A percentile compares a stretch with the other conserved stretches of the same genome.
Evolutionary conservation across 1,140 invertebrate genomes (phyloP).

Genomic region (Steinernema feltiae): DNA sequence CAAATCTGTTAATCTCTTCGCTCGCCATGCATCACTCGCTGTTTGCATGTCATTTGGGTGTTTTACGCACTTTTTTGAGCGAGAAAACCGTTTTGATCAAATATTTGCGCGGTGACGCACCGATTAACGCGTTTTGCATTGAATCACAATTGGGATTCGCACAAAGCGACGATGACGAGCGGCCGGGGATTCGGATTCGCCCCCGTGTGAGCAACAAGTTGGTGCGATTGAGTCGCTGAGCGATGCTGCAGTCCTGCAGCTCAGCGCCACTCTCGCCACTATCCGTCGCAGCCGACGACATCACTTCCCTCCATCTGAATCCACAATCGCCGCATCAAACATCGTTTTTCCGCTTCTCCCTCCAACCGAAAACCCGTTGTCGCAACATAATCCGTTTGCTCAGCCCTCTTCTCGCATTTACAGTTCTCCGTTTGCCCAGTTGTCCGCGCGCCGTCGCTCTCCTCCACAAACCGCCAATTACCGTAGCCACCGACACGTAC

Average conservation of each 20-base stretch:
- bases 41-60: not conserved
- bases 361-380: not conserved
- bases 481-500: not conserved
- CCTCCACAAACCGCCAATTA: not conserved
- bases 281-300: too few relatives aligned
- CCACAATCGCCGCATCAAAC: not conserved
- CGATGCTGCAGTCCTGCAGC: too few relatives aligned
- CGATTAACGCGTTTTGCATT: not conserved
- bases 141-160: not conserved
- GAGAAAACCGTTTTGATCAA: not conserved
- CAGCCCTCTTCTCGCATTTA: not conserved
- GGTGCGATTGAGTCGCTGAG: too few relatives aligned
- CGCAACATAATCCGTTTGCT: conserved; percentile 15
- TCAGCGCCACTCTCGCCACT: too few relatives aligned
- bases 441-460: not conserved
- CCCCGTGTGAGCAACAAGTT: too few relatives aligned
- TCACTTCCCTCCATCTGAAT: not conserved
- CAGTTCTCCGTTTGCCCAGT: not conserved
- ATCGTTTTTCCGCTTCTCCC: not conserved
- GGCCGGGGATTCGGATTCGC: too few relatives aligned
- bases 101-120: not conserved
- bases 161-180: too few relatives aligned
- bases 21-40: not conserved
- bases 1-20: not conserved
- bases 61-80: conserved; percentile 10